Percentiles rank a stretch among this genome's conserved stretches.
Evolutionary conservation across 2,888 invertebrate species (phyloP).

Genomic region (Drosophila ochracea): DNA sequence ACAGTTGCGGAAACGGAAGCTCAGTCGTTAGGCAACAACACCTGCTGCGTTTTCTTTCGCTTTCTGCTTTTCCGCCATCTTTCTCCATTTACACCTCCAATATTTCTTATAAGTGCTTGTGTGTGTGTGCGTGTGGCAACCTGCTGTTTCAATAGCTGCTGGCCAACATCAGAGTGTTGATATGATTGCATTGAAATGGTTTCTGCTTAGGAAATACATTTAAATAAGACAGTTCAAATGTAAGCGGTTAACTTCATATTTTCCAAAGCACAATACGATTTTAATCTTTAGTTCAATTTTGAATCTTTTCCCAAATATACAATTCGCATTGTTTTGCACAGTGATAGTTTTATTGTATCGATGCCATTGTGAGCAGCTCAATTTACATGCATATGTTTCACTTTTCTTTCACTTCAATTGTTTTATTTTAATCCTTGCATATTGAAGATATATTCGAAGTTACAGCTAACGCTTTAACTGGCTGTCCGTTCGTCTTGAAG

Average conservation of each 20-base stretch:
- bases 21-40: conserved; percentile 22
- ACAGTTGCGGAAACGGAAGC: conserved; percentile 39
- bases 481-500: neutral
- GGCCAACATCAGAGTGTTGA: neutral
- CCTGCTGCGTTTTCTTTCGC: conserved; percentile 21
- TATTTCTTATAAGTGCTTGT: neutral
- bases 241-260: neutral
- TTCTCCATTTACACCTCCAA: neutral
- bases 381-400: neutral
- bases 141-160: neutral
- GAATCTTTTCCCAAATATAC: neutral
- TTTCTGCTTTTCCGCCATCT: neutral
- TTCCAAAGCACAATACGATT: neutral
- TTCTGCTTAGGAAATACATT: neutral
- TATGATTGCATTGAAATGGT: neutral
- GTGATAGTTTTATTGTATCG: neutral
- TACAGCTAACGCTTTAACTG: too few relatives aligned
- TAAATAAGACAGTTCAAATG: neutral
- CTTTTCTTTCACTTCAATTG: neutral
- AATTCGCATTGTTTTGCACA: neutral
- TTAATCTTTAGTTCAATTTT: neutral
- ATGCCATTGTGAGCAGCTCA: neutral
- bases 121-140: conserved; percentile 1
- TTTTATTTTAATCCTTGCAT: neutral
- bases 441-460: neutral